Evolutionary conservation across 2,797 vertebrate species (phyloP).

Genomic region (Lates japonicus): DNA sequence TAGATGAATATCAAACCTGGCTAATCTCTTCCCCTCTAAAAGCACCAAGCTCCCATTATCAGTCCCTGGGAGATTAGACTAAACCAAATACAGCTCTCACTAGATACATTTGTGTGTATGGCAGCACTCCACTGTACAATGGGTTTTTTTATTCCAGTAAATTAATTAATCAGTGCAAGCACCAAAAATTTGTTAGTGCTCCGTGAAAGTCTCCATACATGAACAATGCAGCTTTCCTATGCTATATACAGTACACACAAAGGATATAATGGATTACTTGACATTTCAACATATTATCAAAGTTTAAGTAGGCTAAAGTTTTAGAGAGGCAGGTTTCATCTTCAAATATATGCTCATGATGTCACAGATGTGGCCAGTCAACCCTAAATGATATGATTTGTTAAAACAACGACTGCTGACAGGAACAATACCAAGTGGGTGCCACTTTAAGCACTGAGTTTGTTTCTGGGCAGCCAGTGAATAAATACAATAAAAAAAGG

Average conservation of each 20-base stretch:
- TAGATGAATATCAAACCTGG: slow-evolving; percentile 62
- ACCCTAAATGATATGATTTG: background rate
- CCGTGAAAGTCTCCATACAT: background rate
- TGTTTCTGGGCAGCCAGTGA: background rate
- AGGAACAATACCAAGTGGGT: background rate
- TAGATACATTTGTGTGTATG: background rate
- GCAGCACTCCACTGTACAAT: background rate
- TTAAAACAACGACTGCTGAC: background rate
- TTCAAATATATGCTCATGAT: background rate
- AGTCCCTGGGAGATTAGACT: slow-evolving; percentile 42
- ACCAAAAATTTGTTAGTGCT: background rate
- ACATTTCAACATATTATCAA: slow-evolving; percentile 1
- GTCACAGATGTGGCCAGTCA: background rate
- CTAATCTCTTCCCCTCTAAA: slow-evolving; percentile 55
- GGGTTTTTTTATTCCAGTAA: background rate
- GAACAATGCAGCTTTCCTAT: background rate
- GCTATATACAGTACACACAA: background rate
- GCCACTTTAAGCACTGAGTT: background rate
- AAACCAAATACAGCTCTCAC: slow-evolving; percentile 27
- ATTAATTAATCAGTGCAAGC: slow-evolving; percentile 13
- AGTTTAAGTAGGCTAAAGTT: background rate
- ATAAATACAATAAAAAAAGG: background rate
- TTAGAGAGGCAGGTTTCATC: background rate
- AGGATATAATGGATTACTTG: background rate
- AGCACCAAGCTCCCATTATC: slow-evolving; percentile 39